These are phyloP conservation scores for Platysternon megacephalum DNA, from an alignment of 2,113 vertebrate species.

Conservation along the genomic window DNA sequence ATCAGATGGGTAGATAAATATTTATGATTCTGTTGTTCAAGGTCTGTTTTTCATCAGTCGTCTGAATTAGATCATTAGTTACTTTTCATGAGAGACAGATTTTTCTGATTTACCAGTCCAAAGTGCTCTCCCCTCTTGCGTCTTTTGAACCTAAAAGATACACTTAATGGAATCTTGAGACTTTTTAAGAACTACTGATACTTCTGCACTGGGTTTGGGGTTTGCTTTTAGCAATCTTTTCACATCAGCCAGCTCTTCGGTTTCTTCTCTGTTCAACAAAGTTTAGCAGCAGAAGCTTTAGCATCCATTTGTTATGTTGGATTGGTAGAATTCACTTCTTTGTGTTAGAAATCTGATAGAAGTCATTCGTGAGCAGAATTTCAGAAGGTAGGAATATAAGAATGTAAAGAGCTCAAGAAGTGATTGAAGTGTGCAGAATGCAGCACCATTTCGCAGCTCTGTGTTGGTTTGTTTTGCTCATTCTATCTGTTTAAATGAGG, in stretches of 20 bases:
- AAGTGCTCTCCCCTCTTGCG: background rate
- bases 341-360: conserved; percentile 36
- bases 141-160: background rate
- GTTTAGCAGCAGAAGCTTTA: background rate
- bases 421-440: background rate
- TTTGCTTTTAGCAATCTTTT: background rate
- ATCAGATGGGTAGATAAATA: background rate
- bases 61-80: background rate
- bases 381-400: background rate
- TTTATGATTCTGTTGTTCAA: background rate
- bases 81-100: background rate
- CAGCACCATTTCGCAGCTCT: background rate
- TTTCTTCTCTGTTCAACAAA: background rate
- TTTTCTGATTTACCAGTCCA: background rate
- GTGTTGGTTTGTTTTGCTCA: background rate
- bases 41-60: background rate
- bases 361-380: background rate
- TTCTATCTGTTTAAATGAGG: conserved; percentile 2
- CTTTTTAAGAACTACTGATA: background rate
- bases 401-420: conserved; percentile 17
- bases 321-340: background rate
- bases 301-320: conserved; percentile 20
- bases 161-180: background rate
- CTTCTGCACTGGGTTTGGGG: background rate
- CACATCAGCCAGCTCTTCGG: background rate